A percentile compares a stretch with the other conserved stretches of the same genome.
These are phyloP conservation scores for Torymus aiolomorphi DNA, from an alignment of 2,888 invertebrate genomes.

Conservation along the genomic window DNA sequence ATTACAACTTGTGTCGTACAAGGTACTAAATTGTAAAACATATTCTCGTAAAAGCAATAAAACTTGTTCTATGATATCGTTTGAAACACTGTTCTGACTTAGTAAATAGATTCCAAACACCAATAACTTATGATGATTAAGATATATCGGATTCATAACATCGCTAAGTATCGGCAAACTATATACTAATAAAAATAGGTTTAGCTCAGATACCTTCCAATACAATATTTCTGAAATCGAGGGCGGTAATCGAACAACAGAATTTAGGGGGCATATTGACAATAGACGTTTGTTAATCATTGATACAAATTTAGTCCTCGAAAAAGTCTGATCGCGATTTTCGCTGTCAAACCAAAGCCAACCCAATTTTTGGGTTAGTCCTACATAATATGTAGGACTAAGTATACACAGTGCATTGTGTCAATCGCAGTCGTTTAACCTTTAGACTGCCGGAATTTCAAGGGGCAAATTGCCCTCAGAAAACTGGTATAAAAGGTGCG, in stretches of 20 bases:
- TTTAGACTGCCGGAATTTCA: too few relatives aligned
- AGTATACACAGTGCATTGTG: slow-evolving; percentile 57
- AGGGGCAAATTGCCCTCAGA: too few relatives aligned
- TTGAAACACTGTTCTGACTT: slow-evolving; percentile 52
- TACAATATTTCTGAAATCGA: too few relatives aligned
- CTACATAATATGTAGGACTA: too few relatives aligned
- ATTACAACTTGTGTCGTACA: slow-evolving; percentile 61
- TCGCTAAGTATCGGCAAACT: too few relatives aligned
- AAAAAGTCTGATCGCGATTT: slow-evolving; percentile 3
- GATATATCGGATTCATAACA: slow-evolving; percentile 56
- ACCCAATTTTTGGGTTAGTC: slow-evolving; percentile 52
- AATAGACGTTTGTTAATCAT: slow-evolving; percentile 52
- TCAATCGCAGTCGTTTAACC: slow-evolving; percentile 56
- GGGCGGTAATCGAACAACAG: slow-evolving; percentile 53
- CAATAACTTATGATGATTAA: slow-evolving; percentile 57
- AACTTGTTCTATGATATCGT: slow-evolving; percentile 46
- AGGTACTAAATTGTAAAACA: slow-evolving; percentile 44
- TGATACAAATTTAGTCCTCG: slow-evolving; percentile 11
- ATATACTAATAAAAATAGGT: too few relatives aligned
- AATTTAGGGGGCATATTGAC: slow-evolving; percentile 54
- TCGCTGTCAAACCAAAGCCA: slow-evolving; percentile 52
- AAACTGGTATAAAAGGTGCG: too few relatives aligned
- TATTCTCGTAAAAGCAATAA: slow-evolving; percentile 43
- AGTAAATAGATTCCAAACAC: slow-evolving; percentile 56
- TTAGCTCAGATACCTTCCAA: too few relatives aligned